A percentile compares a stretch with the other conserved stretches of the same genome.
phyloP scores from a whole-genome alignment of 2,888 invertebrate species.

The Vandiemenella viatica region DNA sequence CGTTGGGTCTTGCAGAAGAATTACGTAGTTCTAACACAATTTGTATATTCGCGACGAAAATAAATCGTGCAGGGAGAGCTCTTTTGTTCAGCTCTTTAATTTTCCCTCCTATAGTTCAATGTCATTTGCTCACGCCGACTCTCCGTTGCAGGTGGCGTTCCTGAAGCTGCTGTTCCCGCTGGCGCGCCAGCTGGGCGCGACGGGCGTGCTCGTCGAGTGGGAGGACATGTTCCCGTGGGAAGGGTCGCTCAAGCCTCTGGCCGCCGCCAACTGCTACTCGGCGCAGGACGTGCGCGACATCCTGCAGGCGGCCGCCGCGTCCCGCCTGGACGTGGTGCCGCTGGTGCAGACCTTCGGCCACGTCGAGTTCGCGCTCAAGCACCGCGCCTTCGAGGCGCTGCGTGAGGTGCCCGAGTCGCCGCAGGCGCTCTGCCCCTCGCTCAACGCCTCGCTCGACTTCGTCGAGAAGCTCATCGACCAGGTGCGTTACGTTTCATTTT shows the following conservation, averaged over 20 bases:
- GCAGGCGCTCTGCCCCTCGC: constrained; percentile 56
- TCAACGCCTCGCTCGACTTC: constrained; percentile 42
- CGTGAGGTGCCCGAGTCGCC: constrained; percentile 51
- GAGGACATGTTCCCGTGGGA: constrained; percentile 70
- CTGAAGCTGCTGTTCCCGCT: constrained; percentile 41
- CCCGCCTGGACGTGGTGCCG: constrained; percentile 53
- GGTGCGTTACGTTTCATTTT: no score
- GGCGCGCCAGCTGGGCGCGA: constrained; percentile 47
- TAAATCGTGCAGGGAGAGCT: no score
- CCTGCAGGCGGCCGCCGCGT: constrained; percentile 37
- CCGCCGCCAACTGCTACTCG: constrained; percentile 45
- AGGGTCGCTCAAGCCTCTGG: constrained; percentile 37
- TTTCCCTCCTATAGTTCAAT: no score
- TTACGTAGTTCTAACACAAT: no score
- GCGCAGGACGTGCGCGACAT: constrained; percentile 33
- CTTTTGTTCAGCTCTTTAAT: no score
- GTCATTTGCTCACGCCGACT: no score
- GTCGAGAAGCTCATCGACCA: constrained; percentile 55
- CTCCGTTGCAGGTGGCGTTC: constrained; percentile 48
- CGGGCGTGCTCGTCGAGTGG: constrained; percentile 58
- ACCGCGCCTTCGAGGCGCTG: constrained; percentile 41
- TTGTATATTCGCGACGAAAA: no score
- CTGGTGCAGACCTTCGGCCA: constrained; percentile 65
- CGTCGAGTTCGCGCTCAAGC: constrained; percentile 55
- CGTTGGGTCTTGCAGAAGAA: no score